A percentile compares a stretch with the other conserved stretches of the same genome.
Conservation (phyloP, 23 tunicate genomes). For the Diplosoma virens region DNA sequence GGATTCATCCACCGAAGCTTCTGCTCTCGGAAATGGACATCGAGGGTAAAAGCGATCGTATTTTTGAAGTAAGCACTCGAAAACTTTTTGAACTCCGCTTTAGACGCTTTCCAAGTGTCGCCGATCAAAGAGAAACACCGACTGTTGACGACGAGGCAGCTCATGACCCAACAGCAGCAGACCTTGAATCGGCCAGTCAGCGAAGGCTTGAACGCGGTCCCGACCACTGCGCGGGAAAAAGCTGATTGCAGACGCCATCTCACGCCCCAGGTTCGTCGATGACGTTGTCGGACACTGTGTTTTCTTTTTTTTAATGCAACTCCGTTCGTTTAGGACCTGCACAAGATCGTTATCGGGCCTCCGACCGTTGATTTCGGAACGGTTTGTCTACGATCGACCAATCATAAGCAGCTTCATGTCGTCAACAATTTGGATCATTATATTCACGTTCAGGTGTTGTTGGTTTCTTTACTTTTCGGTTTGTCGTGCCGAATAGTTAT, state of each 20-base stretch:
- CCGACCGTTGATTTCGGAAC: conserved; percentile 86
- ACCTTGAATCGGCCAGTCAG: conserved; percentile 66
- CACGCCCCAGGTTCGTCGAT: conserved; percentile 61
- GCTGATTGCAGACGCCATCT: conserved; percentile 57
- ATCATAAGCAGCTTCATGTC: conserved; percentile 63
- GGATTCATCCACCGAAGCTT: conserved; percentile 68
- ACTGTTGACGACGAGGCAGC: conserved; percentile 65
- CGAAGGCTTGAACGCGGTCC: conserved; percentile 88
- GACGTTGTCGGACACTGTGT: background rate
- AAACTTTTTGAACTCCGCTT: too few species aligned
- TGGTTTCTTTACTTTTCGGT: background rate
- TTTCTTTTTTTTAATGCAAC: background rate
- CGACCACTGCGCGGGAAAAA: conserved; percentile 67
- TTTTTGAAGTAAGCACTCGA: too few species aligned
- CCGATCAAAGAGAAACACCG: conserved; percentile 52
- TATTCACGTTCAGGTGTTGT: conserved; percentile 85
- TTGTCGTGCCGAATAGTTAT: background rate
- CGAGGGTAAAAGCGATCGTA: conserved; percentile 37
- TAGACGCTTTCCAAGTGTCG: background rate
- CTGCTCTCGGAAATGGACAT: conserved; percentile 47
- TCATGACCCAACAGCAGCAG: conserved; percentile 61
- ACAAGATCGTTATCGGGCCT: conserved; percentile 88
- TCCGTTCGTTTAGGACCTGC: conserved; percentile 54
- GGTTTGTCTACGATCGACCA: conserved; percentile 82
- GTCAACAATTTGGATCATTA: conserved; percentile 80